Conservation (phyloP, 2,888 invertebrate genomes). For the Dyspetes luteomarginatus region DNA sequence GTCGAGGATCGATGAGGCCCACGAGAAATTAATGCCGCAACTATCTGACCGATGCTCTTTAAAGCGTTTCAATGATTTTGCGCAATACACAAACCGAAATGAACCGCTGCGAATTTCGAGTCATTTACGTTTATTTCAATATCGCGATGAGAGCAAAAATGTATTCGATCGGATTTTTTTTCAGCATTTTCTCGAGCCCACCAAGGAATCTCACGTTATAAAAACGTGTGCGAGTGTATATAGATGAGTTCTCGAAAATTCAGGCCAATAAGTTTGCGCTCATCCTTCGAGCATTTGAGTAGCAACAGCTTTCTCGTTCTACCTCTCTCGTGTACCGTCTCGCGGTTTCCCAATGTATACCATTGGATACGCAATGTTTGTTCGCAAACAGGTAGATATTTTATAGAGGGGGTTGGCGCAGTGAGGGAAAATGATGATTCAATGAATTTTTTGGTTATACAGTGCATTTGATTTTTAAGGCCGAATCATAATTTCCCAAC, state of each 20-base stretch:
- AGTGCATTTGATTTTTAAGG: too few relatives aligned
- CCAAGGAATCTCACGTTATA: background rate
- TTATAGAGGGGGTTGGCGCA: background rate
- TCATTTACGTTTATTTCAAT: conserved; percentile 13
- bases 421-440: too few relatives aligned
- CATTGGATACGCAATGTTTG: conserved; percentile 15
- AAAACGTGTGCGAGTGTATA: background rate
- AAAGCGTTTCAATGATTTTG: background rate
- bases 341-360: conserved; percentile 15
- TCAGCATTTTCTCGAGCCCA: background rate
- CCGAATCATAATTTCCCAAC: too few relatives aligned
- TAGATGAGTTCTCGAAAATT: conserved; percentile 22
- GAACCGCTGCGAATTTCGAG: background rate
- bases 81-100: background rate
- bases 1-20: background rate
- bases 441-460: too few relatives aligned
- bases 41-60: conserved; percentile 8
- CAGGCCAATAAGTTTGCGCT: conserved; percentile 41
- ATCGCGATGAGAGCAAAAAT: background rate
- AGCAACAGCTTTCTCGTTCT: conserved; percentile 73
- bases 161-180: background rate
- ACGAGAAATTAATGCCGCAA: conserved; percentile 4
- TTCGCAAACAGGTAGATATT: conserved; percentile 2
- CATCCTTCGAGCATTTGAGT: conserved; percentile 48
- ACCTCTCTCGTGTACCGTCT: conserved; percentile 13